Evolutionary conservation across 2,888 invertebrate species (phyloP).

Genomic region (Lissocephala sabroskyi): DNA sequence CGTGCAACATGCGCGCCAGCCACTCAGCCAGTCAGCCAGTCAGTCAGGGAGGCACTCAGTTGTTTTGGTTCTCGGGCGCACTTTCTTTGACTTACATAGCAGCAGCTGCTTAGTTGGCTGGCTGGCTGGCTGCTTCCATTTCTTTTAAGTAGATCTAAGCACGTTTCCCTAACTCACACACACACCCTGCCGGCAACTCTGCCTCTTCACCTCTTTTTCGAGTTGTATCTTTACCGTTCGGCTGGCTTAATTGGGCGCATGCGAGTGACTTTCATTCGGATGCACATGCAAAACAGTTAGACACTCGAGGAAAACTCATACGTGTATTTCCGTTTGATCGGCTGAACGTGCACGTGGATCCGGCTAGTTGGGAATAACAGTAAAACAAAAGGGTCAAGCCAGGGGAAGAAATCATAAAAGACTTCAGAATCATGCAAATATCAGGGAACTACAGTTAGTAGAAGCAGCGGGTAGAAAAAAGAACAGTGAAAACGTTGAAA

Average conservation of each 20-base stretch:
- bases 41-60: neutral
- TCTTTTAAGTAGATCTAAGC: neutral
- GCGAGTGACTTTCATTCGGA: conserved; percentile 4
- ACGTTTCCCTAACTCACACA: too few species aligned
- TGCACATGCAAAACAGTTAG: neutral
- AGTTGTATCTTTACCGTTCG: neutral
- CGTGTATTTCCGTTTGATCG: neutral
- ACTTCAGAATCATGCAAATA: too few species aligned
- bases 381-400: neutral
- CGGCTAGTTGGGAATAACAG: too few species aligned
- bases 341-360: neutral
- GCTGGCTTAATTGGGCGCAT: conserved; percentile 8
- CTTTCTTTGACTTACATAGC: conserved; percentile 50
- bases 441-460: neutral
- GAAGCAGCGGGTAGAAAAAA: neutral
- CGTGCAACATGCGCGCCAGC: conserved; percentile 48
- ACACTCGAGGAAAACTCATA: neutral
- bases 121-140: neutral
- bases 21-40: conserved; percentile 1
- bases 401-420: too few species aligned
- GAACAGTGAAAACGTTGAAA: conserved; percentile 1
- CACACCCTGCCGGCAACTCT: neutral
- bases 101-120: neutral
- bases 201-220: neutral
- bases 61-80: conserved; percentile 13